Evolutionary conservation across 2,888 invertebrate species (phyloP).

Genomic region (Luffia ferchaultella): DNA sequence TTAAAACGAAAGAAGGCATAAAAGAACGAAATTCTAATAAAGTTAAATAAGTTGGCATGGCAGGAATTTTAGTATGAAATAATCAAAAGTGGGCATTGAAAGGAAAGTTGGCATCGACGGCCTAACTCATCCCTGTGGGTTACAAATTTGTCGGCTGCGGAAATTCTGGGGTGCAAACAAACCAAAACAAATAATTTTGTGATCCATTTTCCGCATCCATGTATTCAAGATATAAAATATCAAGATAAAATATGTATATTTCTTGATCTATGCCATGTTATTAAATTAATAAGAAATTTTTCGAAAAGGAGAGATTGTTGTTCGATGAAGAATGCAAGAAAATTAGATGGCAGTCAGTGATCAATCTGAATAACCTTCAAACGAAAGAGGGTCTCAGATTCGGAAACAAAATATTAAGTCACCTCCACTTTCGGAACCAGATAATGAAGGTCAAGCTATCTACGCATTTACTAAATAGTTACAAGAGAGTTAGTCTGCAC

Average conservation of each 20-base stretch:
- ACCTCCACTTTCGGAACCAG: constrained; percentile 6
- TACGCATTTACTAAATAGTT: constrained; percentile 9
- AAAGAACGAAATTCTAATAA: constrained; percentile 4
- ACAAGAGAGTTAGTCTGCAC: too few species aligned
- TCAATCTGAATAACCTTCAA: constrained; percentile 6
- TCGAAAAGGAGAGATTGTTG: constrained; percentile 7
- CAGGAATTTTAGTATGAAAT: constrained; percentile 14
- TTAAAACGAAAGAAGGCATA: neutral
- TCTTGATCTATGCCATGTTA: constrained; percentile 9
- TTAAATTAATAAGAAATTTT: constrained; percentile 11
- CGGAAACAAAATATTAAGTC: constrained; percentile 3
- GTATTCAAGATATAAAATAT: constrained; percentile 1
- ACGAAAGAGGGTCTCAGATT: constrained; percentile 5
- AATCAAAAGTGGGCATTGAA: too few species aligned
- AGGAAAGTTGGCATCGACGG: constrained; percentile 2
- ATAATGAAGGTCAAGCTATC: constrained; percentile 10
- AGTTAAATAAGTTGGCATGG: constrained; percentile 10
- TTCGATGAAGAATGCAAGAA: constrained; percentile 3
- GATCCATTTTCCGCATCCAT: constrained; percentile 17
- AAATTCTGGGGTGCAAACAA: constrained; percentile 16
- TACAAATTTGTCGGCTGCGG: constrained; percentile 10
- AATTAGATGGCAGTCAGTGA: constrained; percentile 4
- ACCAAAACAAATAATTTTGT: constrained; percentile 11
- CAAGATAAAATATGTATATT: constrained; percentile 5
- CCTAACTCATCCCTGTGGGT: constrained; percentile 12